These are phyloP conservation scores for Dorcus hopei DNA, from an alignment of 2,888 invertebrate species.

Conservation along the genomic window DNA sequence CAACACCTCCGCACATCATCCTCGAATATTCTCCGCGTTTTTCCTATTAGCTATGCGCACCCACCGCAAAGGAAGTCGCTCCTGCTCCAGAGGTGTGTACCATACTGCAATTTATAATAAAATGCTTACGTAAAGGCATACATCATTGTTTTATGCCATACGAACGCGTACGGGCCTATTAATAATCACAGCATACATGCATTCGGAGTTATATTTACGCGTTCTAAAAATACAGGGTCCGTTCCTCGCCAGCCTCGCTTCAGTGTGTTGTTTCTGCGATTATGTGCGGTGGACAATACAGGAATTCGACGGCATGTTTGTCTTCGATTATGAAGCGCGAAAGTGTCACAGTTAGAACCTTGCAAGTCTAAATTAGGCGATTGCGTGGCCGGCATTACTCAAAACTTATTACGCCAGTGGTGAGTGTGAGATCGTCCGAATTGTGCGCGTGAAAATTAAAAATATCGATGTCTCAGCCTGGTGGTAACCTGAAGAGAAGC, in stretches of 20 bases:
- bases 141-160: conserved; percentile 18
- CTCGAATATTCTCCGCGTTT: background rate
- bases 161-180: conserved; percentile 16
- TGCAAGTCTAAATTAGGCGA: conserved; percentile 41
- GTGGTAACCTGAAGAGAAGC: conserved; percentile 37
- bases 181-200: conserved; percentile 13
- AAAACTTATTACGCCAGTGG: conserved; percentile 28
- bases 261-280: background rate
- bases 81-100: background rate
- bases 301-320: background rate
- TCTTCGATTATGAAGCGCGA: background rate
- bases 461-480: conserved; percentile 15
- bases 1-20: background rate
- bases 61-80: background rate
- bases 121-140: conserved; percentile 15
- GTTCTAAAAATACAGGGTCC: conserved; percentile 17
- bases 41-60: background rate
- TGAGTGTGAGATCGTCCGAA: conserved; percentile 12
- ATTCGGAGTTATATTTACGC: conserved; percentile 21
- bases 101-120: background rate
- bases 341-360: conserved; percentile 30
- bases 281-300: background rate
- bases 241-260: conserved; percentile 5
- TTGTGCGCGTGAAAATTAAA: conserved; percentile 12
- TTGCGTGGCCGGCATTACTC: conserved; percentile 41